Conservation (phyloP, 1,140 invertebrate species). For the Conus betulinus region DNA sequence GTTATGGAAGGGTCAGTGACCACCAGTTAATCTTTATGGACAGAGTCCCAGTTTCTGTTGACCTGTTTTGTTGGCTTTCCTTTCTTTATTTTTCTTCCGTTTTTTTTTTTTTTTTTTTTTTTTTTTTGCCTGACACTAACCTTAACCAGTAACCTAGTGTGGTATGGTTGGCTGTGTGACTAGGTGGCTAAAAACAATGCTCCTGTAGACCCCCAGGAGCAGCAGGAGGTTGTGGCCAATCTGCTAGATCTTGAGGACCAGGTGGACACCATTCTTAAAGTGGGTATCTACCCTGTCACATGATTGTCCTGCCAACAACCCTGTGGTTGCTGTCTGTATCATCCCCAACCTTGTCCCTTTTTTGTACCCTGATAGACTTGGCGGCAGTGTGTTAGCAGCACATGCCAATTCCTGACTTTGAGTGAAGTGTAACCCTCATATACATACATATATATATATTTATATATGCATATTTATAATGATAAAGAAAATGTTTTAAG, state of each 20-base stretch:
- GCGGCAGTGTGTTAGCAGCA: not conserved
- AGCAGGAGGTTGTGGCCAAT: conserved; percentile 76
- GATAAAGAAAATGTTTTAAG: too few species aligned
- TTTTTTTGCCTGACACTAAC: not conserved
- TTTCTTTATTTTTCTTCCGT: not conserved
- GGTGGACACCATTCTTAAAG: conserved; percentile 89
- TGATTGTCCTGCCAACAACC: too few species aligned
- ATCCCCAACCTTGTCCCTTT: too few species aligned
- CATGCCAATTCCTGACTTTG: too few species aligned
- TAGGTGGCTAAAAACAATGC: conserved; percentile 63
- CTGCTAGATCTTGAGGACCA: conserved; percentile 95
- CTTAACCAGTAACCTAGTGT: not conserved
- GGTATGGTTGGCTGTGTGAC: conserved; percentile 4
- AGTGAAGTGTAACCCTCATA: too few species aligned
- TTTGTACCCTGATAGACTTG: too few species aligned
- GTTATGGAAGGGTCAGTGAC: too few species aligned
- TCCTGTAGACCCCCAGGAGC: conserved; percentile 55
- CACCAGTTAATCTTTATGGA: too few species aligned
- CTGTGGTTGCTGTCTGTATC: too few species aligned
- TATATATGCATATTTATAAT: too few species aligned
- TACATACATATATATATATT: too few species aligned
- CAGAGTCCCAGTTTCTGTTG: not conserved
- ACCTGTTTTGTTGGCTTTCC: not conserved
- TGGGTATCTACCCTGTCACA: conserved; percentile 44
- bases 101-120: not conserved